phyloP scores from a whole-genome alignment of 2,113 vertebrate species.

The Mungos mungo region DNA sequence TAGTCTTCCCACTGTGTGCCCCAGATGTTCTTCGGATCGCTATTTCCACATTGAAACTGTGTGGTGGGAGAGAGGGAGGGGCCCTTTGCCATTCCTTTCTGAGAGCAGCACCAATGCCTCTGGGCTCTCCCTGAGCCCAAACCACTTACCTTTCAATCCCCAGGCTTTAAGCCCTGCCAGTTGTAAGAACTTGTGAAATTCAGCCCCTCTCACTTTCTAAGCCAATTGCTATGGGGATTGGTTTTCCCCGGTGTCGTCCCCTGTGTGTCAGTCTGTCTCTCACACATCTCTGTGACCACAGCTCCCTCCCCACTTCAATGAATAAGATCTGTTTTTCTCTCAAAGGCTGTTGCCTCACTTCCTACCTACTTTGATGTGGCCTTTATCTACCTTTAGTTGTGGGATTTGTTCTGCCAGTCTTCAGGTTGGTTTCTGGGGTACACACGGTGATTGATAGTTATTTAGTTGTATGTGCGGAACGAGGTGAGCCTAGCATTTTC shows the following conservation, averaged over 20 bases:
- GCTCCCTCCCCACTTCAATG: neutral
- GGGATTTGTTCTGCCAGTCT: neutral
- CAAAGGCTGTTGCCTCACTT: neutral
- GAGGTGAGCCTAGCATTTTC: neutral
- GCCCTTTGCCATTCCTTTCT: neutral
- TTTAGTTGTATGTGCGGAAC: neutral
- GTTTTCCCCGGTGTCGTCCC: neutral
- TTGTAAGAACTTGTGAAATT: neutral
- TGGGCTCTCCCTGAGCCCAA: neutral
- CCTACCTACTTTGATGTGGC: neutral
- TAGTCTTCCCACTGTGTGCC: neutral
- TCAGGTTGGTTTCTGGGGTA: neutral
- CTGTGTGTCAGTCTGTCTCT: neutral
- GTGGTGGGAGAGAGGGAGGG: neutral
- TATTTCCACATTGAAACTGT: neutral
- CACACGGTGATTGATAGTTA: neutral
- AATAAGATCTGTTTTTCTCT: neutral
- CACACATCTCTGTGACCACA: neutral
- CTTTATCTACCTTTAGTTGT: neutral
- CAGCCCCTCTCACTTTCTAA: neutral
- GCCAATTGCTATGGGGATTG: neutral
- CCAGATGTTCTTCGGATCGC: neutral
- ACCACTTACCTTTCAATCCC: neutral
- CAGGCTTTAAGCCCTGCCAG: neutral
- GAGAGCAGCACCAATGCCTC: neutral